Base-by-base conservation (phyloP, 2,888 invertebrate species). In the Sabatieria punctata region DNA sequence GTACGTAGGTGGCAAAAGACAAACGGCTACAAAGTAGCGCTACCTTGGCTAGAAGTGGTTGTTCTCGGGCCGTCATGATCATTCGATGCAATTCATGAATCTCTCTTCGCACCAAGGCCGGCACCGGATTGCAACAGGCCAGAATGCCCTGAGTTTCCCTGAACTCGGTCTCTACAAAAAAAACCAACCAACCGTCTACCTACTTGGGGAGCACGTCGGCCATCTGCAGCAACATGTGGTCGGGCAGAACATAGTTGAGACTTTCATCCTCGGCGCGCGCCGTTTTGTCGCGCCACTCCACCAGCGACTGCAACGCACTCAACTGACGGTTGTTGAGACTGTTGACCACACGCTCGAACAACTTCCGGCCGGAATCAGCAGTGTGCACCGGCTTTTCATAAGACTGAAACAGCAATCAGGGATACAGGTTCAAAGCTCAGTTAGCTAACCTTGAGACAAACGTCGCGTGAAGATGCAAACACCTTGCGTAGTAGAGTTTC, bases 251-350 rank as follows among this genome's bases (percentile, higher is more conserved):
- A 68, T 85, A 93, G 27, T 80, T 80, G 56, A 75, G 74, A 63
- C 89, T 89, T 67, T 95, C 93, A 67, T 95, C 93, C 60, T 86
- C 79, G 45, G 72, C 67, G 24, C 93, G 71, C 0, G 89, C 86
- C 6, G 78, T 72, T 19, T 70, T 62, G 66, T 93, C 89, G 39
- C 93, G 74, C 93, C 93, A 95, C 41, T 74, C 73, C 65, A 78
- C 85, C n/a, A 93, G 66, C 58, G 80, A 74, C 54, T 76, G 76
- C 30, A 91, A 71, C 0, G 88, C 89, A 57, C 75, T 77, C 63
- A 86, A 64, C 66, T 95, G 93, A 30, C 78, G 76, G 51, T 79
- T 78, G 67, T 85, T 84, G 63, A 91, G 86, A 46, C 75, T 68
- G 56, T 81, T 79, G 60, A 79, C 79, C 48, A 80, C 80, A 57